phyloP scores from a whole-genome alignment of 2,113 vertebrate genomes.

The Callopanchax toddi region DNA sequence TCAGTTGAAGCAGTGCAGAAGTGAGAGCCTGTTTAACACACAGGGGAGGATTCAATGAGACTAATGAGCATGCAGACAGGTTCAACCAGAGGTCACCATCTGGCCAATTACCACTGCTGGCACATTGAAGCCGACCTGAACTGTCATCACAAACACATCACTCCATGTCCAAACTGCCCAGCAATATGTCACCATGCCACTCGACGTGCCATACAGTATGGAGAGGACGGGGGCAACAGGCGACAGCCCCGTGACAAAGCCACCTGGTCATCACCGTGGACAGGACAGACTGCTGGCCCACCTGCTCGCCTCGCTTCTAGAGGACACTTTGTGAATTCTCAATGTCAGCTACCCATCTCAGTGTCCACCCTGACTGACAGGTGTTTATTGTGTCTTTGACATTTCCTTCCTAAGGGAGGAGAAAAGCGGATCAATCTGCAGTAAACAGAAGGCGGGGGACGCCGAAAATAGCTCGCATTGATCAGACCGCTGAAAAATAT shows the following conservation, averaged over 20 bases:
- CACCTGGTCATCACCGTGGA: conserved; percentile 73
- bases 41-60: conserved; percentile 68
- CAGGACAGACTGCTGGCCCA: conserved; percentile 70
- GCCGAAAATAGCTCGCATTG: conserved; percentile 33
- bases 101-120: conserved; percentile 89
- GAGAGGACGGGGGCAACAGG: conserved; percentile 66
- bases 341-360: conserved; percentile 64
- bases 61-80: conserved; percentile 87
- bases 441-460: conserved; percentile 5
- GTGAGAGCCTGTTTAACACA: conserved; percentile 31
- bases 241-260: conserved; percentile 75
- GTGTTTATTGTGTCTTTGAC: conserved; percentile 56
- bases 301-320: conserved; percentile 67
- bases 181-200: conserved; percentile 79
- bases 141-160: conserved; percentile 87
- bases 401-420: conserved; percentile 33
- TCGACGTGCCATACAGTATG: conserved; percentile 70
- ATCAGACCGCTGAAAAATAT: conserved; percentile 11
- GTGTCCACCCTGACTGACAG: conserved; percentile 66
- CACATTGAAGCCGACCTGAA: conserved; percentile 86
- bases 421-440: conserved; percentile 35
- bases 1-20: fast-evolving
- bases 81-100: conserved; percentile 92
- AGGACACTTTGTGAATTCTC: conserved; percentile 65
- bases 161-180: conserved; percentile 77